Conservation (phyloP, 1,140 invertebrate species). For the Drosophila persimilis region DNA sequence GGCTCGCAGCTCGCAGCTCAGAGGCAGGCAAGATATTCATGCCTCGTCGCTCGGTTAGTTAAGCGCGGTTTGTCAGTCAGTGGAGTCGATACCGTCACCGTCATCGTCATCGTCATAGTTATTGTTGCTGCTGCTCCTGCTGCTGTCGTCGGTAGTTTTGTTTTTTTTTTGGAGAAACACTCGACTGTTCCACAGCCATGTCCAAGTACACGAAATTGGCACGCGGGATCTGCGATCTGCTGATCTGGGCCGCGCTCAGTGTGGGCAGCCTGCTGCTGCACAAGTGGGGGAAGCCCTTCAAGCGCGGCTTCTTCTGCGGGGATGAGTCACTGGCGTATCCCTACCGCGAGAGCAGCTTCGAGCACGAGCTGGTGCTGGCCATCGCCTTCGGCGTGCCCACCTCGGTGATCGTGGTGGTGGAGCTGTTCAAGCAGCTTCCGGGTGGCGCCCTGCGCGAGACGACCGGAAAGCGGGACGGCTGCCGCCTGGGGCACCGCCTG, state of each 20-base stretch:
- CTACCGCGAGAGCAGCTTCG: conserved; percentile 88
- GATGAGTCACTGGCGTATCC: conserved; percentile 96
- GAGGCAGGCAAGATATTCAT: conserved; percentile 39
- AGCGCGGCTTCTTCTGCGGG: conserved; percentile 97
- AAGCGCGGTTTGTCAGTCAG: conserved; percentile 67
- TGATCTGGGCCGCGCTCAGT: conserved; percentile 60
- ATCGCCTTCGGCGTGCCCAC: conserved; percentile 53
- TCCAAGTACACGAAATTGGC: conserved; percentile 69
- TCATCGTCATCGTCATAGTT: background rate
- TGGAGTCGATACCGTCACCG: conserved; percentile 28
- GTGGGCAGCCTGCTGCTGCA: conserved; percentile 46
- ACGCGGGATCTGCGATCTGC: conserved; percentile 67
- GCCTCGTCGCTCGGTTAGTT: conserved; percentile 54
- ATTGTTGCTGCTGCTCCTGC: conserved; percentile 10
- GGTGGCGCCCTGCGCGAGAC: conserved; percentile 16
- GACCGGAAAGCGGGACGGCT: conserved; percentile 42
- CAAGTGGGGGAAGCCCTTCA: conserved; percentile 86
- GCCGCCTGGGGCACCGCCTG: conserved; percentile 85
- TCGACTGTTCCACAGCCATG: conserved; percentile 38
- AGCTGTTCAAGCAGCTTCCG: conserved; percentile 74
- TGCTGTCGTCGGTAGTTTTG: conserved; percentile 5
- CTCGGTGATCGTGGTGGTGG: conserved; percentile 64
- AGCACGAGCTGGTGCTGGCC: conserved; percentile 34
- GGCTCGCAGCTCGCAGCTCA: conserved; percentile 24
- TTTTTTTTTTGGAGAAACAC: conserved; percentile 2